Percentiles rank a stretch among this genome's conserved stretches.
Conservation (phyloP, 2,888 invertebrate genomes). For the Erynnis tages region DNA sequence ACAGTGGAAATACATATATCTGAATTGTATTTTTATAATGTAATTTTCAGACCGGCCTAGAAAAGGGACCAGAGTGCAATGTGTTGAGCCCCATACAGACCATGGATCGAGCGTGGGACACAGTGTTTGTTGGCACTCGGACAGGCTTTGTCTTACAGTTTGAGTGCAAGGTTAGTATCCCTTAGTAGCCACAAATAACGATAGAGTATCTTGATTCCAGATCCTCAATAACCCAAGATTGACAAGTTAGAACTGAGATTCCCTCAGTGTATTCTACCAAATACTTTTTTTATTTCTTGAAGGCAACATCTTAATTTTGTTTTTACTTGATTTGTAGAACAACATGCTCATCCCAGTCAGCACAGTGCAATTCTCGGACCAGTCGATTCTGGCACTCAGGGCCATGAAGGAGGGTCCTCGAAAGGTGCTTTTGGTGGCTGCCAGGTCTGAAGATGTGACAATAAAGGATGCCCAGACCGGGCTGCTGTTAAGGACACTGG, state of each 20-base stretch:
- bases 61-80: slow-evolving; percentile 75
- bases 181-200: too few relatives aligned
- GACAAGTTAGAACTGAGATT: too few relatives aligned
- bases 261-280: too few relatives aligned
- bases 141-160: slow-evolving; percentile 87
- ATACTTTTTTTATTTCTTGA: too few relatives aligned
- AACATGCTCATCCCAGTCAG: slow-evolving; percentile 78
- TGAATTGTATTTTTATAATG: too few relatives aligned
- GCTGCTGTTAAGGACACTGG: slow-evolving; percentile 83
- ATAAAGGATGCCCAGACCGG: slow-evolving; percentile 88
- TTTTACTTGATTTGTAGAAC: slow-evolving; percentile 60
- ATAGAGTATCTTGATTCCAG: too few relatives aligned
- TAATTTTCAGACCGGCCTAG: slow-evolving; percentile 73
- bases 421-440: slow-evolving; percentile 85
- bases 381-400: slow-evolving; percentile 85
- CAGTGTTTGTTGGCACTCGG: slow-evolving; percentile 86
- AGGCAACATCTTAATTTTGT: too few relatives aligned
- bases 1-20: too few relatives aligned
- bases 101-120: slow-evolving; percentile 87
- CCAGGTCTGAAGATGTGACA: slow-evolving; percentile 85
- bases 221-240: too few relatives aligned
- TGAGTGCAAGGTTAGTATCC: slow-evolving; percentile 82
- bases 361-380: slow-evolving; percentile 82
- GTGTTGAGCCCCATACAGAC: slow-evolving; percentile 86
- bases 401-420: slow-evolving; percentile 88